phyloP scores from a whole-genome alignment of 2,888 invertebrate genomes.

The Phasia obesa region DNA sequence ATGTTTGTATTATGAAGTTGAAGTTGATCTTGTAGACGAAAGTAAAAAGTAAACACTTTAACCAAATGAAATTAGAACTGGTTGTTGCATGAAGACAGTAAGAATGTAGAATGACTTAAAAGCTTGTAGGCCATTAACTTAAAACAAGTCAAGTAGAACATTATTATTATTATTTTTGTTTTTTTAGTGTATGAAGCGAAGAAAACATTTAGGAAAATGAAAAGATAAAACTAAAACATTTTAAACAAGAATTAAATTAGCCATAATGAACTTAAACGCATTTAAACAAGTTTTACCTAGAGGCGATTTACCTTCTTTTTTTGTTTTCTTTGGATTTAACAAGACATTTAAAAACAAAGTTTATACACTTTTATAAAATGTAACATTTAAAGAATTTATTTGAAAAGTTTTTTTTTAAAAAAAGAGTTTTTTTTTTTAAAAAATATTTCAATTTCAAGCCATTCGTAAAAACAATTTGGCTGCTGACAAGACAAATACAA shows the following conservation, averaged over 20 bases:
- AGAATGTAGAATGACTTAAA: constrained; percentile 41
- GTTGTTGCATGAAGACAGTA: constrained; percentile 35
- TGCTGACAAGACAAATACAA: too few species aligned
- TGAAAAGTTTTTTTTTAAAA: background rate
- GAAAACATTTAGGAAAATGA: constrained; percentile 4
- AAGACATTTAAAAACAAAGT: constrained; percentile 1
- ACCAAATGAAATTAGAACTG: constrained; percentile 58
- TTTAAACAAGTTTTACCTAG: constrained; percentile 58
- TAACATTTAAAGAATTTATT: background rate
- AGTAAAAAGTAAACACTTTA: constrained; percentile 59
- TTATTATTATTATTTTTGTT: too few species aligned
- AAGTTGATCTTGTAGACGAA: constrained; percentile 8
- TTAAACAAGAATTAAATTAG: constrained; percentile 61
- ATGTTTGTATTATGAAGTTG: too few species aligned
- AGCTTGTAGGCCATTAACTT: constrained; percentile 42
- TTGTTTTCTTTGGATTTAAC: background rate
- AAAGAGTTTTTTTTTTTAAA: too few species aligned
- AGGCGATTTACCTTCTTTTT: too few species aligned
- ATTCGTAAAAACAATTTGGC: too few species aligned
- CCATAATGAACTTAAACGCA: constrained; percentile 58
- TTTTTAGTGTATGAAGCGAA: constrained; percentile 1
- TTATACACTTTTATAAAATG: background rate
- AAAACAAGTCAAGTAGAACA: constrained; percentile 56
- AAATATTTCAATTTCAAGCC: too few species aligned
- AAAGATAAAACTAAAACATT: constrained; percentile 12